Evolutionary conservation across 2,888 invertebrate species (phyloP).

Genomic region (Hedychridium roseum): DNA sequence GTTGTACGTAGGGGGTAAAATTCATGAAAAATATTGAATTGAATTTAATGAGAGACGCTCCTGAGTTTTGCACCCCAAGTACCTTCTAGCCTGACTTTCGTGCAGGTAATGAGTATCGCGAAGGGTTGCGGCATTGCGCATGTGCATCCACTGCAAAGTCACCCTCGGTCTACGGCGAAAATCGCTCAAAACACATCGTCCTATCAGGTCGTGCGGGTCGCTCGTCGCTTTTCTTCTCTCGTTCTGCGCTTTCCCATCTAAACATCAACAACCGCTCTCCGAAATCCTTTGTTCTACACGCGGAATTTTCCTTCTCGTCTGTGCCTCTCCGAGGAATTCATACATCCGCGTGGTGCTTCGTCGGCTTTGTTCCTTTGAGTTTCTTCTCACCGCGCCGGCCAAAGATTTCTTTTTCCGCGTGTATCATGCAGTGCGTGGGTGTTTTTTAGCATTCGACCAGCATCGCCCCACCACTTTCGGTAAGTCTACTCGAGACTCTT

Average conservation of each 20-base stretch:
- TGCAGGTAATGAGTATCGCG: no score
- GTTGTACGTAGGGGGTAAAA: no score
- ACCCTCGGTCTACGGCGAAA: conserved; percentile 28
- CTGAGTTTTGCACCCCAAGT: no score
- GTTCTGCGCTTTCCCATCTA: conserved; percentile 1
- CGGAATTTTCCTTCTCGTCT: not conserved
- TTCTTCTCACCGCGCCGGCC: conserved; percentile 1
- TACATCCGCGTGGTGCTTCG: conserved; percentile 11
- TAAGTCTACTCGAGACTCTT: conserved; percentile 36
- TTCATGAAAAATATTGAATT: no score
- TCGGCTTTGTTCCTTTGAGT: conserved; percentile 12
- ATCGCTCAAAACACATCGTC: conserved; percentile 26
- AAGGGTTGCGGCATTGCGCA: conserved; percentile 6
- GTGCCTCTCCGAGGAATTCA: not conserved
- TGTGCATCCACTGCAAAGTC: conserved; percentile 35
- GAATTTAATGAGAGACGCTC: no score
- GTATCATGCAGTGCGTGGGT: conserved; percentile 47
- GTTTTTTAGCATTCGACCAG: conserved; percentile 60
- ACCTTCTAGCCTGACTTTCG: no score
- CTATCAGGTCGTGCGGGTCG: conserved; percentile 22
- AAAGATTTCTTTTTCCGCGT: conserved; percentile 24
- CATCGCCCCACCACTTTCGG: conserved; percentile 44
- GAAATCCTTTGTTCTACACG: no score
- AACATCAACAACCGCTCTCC: no score
- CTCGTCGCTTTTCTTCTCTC: conserved; percentile 16